Base-by-base conservation (phyloP, 2,113 vertebrate genomes). In the Tupaia tana region DNA sequence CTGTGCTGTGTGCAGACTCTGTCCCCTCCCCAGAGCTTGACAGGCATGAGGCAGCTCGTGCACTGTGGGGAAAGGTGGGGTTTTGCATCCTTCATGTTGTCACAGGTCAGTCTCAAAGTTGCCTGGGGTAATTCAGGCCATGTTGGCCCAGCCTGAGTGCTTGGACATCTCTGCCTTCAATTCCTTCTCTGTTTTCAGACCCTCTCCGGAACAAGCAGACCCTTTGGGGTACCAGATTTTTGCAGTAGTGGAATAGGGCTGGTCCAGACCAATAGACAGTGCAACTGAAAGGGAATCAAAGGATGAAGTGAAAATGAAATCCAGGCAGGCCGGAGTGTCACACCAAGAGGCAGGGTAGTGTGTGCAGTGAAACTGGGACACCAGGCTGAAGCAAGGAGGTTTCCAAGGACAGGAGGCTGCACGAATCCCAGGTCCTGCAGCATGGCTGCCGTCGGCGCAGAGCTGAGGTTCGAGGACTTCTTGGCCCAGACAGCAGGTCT, bases 391-490 rank as follows among this genome's bases (percentile, higher is more conserved):
- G 25, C 61, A n/a, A 52, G 34, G 0, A 20, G 9, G 19, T 34
- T 29, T 66, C 56, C 66, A 6, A 52, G 43, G 56, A 25, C 8
- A 3, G 13, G n/a, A 82, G 79, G 22, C 18, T 9, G 15, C 29
- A 10, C 1, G 9, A 66, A 34, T 24, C 58, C 22, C 22, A 25
- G 34, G 58, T 19, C 18, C 24, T 19, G 16, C n/a, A 34, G 58
- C 18, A 2, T 59, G 74, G 22, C 64, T 71, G 16, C 52, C 12
- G 0, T 18, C 12, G 10, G 1, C 6, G 43, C 7, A 5, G 19
- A 9, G 11, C 25, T 86, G 20, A 58, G 54, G 15, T 27, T 59
- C 15, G 13, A 73, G 27, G 29, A 59, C 3, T 3, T 83, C 63
- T 43, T 14, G 31, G 34, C 34, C 67, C 34, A 25, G 18, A 43